Evolutionary conservation across 2,888 invertebrate genomes (phyloP).

Genomic region (Pterostichus niger): DNA sequence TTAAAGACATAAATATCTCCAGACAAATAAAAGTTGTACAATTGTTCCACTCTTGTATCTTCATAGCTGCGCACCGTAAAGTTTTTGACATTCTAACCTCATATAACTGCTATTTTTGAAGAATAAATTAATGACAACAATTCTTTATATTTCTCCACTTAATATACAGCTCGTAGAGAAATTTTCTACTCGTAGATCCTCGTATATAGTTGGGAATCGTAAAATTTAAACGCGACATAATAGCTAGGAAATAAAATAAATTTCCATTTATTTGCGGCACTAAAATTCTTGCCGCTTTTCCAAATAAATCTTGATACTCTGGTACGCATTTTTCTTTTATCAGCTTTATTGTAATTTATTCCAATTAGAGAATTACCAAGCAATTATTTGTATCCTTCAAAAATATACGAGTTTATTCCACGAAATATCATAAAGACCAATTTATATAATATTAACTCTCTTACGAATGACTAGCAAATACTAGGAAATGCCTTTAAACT

Average conservation of each 20-base stretch:
- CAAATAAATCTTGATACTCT: not conserved
- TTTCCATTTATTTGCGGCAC: constrained; percentile 27
- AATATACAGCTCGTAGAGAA: constrained; percentile 30
- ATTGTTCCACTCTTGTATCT: constrained; percentile 44
- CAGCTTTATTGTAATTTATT: not conserved
- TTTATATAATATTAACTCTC: no score
- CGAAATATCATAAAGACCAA: no score
- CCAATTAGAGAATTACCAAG: no score
- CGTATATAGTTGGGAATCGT: constrained; percentile 14
- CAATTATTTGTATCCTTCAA: no score
- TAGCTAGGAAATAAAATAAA: constrained; percentile 45
- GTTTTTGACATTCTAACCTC: constrained; percentile 53
- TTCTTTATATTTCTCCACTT: constrained; percentile 55
- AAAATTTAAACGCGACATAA: constrained; percentile 40
- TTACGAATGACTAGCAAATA: no score
- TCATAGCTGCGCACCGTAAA: constrained; percentile 35
- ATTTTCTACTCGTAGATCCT: constrained; percentile 32
- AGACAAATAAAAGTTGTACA: constrained; percentile 49
- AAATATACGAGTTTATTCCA: no score
- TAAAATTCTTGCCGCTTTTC: constrained; percentile 1
- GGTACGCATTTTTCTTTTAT: not conserved
- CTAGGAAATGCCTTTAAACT: no score
- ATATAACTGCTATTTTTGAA: constrained; percentile 48
- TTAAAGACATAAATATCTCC: constrained; percentile 58
- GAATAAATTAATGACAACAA: constrained; percentile 56